Conservation (phyloP, 1,140 invertebrate genomes). For the Arion vulgaris region DNA sequence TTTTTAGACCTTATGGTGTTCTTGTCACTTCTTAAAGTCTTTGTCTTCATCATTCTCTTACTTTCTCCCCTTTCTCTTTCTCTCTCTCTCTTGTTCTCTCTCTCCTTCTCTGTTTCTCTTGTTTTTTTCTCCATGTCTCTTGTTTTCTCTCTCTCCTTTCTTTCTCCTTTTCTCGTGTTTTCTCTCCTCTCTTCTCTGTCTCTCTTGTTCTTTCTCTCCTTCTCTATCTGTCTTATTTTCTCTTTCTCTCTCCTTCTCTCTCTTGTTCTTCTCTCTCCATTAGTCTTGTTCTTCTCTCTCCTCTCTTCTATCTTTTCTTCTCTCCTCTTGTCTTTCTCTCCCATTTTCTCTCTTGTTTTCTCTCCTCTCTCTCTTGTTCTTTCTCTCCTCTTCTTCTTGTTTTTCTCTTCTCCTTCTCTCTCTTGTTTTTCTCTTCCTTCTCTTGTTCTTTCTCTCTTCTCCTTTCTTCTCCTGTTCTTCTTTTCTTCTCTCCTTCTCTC, state of each 20-base stretch:
- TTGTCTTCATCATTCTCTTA: too few species aligned
- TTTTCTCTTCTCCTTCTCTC: neutral
- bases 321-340: neutral
- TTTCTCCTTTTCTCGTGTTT: too few species aligned
- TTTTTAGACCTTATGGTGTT: too few species aligned
- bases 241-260: neutral
- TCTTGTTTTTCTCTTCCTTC: neutral
- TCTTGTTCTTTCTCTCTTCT: neutral
- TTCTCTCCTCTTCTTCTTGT: neutral
- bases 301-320: neutral
- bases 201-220: too few species aligned
- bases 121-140: too few species aligned
- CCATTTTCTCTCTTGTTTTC: neutral
- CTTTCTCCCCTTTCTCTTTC: too few species aligned
- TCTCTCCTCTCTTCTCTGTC: too few species aligned
- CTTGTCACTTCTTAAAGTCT: too few species aligned
- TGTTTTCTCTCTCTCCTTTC: too few species aligned
- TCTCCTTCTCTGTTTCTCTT: too few species aligned
- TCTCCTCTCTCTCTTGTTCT: neutral
- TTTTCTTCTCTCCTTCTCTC: neutral
- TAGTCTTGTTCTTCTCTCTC: neutral
- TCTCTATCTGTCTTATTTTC: neutral
- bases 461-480: neutral
- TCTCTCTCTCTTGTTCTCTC: too few species aligned
- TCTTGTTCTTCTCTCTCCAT: neutral